Conservation (phyloP, 1,140 invertebrate species). For the Oncopodura yosiiana region DNA sequence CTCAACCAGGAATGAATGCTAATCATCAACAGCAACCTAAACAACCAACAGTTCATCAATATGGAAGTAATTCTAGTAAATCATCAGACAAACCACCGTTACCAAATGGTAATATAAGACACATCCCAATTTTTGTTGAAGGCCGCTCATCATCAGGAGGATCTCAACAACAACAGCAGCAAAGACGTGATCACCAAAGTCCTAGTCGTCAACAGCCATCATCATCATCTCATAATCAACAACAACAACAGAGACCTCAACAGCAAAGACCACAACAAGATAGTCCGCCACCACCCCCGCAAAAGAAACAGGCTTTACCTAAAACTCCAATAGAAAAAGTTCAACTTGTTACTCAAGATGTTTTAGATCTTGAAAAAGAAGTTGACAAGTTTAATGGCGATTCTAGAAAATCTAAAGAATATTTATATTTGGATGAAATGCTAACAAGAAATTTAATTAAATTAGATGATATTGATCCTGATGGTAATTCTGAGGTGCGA, state of each 20-base stretch:
- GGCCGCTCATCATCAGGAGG: too few relatives aligned
- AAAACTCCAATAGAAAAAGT: conserved; percentile 24
- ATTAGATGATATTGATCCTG: conserved; percentile 81
- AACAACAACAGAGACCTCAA: conserved; percentile 20
- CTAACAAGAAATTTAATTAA: conserved; percentile 84
- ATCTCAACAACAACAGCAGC: not conserved
- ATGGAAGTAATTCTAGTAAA: conserved; percentile 19
- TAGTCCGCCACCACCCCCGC: conserved; percentile 8
- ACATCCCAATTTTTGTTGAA: conserved; percentile 80
- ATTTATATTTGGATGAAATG: conserved; percentile 87
- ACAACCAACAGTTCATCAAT: not conserved
- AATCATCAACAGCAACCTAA: not conserved
- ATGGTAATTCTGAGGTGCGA: conserved; percentile 78
- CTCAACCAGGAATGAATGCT: not conserved
- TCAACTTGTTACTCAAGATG: conserved; percentile 46
- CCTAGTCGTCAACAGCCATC: conserved; percentile 45
- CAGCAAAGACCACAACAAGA: not conserved
- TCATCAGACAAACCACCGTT: not conserved
- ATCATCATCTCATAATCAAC: not conserved
- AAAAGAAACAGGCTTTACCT: conserved; percentile 19
- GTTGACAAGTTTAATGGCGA: conserved; percentile 65
- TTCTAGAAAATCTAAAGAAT: conserved; percentile 70
- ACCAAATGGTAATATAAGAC: conserved; percentile 46
- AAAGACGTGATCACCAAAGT: not conserved
- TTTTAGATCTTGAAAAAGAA: conserved; percentile 61